Conservation (phyloP, 2,113 vertebrate genomes). For the Sander vitreus region DNA sequence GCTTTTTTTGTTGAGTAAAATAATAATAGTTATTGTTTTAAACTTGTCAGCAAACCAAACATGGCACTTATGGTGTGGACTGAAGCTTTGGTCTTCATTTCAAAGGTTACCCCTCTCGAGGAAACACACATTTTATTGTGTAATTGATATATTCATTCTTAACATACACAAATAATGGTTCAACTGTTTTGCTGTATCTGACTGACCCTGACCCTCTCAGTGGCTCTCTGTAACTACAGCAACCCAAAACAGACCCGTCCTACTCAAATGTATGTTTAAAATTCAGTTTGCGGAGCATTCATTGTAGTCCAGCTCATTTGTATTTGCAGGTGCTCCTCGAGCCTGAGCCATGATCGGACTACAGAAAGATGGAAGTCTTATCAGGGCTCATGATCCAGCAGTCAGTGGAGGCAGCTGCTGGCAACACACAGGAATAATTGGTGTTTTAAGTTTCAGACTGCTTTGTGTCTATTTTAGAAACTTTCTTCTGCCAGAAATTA, state of each 20-base stretch:
- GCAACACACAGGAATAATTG: conserved; percentile 47
- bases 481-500: conserved; percentile 2
- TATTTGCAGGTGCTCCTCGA: conserved; percentile 36
- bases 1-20: neutral
- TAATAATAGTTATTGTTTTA: neutral
- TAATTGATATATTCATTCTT: conserved; percentile 2
- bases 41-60: neutral
- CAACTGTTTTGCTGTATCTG: neutral
- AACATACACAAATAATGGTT: neutral
- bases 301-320: conserved; percentile 18
- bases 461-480: conserved; percentile 33
- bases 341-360: conserved; percentile 33
- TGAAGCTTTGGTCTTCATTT: neutral
- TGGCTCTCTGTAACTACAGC: neutral
- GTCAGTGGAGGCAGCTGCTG: conserved; percentile 36
- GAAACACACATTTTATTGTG: neutral
- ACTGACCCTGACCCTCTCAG: neutral
- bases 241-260: neutral
- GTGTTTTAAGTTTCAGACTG: conserved; percentile 34
- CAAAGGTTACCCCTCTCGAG: conserved; percentile 6
- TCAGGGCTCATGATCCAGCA: conserved; percentile 49
- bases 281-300: conserved; percentile 14
- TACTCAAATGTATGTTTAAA: conserved; percentile 21
- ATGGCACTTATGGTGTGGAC: neutral
- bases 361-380: conserved; percentile 37